These are phyloP conservation scores for Anarsia innoxiella DNA, from an alignment of 2,888 invertebrate genomes.

Conservation along the genomic window DNA sequence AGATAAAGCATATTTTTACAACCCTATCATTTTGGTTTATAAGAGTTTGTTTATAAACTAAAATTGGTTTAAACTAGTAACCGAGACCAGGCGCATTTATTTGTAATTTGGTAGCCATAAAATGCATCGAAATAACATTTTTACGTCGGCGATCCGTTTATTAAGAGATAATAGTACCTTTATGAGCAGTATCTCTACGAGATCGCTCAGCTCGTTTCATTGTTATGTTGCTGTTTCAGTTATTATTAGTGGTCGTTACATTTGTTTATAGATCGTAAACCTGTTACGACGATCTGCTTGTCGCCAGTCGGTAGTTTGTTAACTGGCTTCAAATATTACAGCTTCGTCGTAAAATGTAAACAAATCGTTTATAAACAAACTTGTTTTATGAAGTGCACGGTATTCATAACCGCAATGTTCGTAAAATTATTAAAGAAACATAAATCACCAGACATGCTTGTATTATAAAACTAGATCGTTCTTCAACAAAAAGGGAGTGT, in stretches of 20 bases:
- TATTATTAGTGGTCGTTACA: constrained; percentile 71
- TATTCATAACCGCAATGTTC: constrained; percentile 21
- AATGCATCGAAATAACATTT: constrained; percentile 59
- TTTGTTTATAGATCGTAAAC: constrained; percentile 72
- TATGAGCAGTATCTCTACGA: constrained; percentile 55
- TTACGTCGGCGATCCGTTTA: constrained; percentile 62
- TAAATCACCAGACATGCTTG: too few relatives aligned
- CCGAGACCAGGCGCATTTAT: too few relatives aligned
- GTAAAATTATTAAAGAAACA: too few relatives aligned
- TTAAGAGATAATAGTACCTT: constrained; percentile 73
- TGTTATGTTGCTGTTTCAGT: constrained; percentile 69
- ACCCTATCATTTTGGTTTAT: too few relatives aligned
- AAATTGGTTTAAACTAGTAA: too few relatives aligned
- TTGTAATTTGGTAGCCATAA: constrained; percentile 45
- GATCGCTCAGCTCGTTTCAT: constrained; percentile 62
- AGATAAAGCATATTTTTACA: too few relatives aligned
- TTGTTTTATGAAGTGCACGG: constrained; percentile 42
- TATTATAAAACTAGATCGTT: too few relatives aligned
- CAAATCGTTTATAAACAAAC: constrained; percentile 61
- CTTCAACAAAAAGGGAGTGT: too few relatives aligned
- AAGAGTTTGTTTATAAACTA: too few relatives aligned
- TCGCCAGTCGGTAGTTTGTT: constrained; percentile 61
- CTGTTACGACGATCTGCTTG: constrained; percentile 60
- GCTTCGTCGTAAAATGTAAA: constrained; percentile 55
- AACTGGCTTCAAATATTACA: constrained; percentile 60